These are phyloP conservation scores for Sinosuthora webbiana DNA, from an alignment of 2,113 vertebrate genomes.

Conservation along the genomic window DNA sequence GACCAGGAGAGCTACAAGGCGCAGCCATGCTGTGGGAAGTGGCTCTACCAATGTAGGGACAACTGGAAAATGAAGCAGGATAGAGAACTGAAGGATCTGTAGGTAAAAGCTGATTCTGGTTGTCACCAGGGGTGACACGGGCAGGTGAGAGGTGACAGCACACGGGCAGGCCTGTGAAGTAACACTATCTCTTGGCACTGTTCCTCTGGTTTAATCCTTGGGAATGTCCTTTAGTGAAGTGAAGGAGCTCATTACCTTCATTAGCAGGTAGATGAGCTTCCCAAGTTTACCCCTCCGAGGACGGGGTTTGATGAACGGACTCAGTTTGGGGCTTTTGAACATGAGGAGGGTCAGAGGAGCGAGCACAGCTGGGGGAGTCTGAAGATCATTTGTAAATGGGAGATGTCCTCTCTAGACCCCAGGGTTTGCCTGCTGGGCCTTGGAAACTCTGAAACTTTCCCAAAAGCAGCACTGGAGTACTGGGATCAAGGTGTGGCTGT, in stretches of 20 bases:
- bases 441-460: rapidly evolving
- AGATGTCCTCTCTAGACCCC: not conserved
- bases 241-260: not conserved
- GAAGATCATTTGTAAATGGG: not conserved
- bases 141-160: not conserved
- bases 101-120: not conserved
- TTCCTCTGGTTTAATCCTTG: not conserved
- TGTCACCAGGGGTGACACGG: rapidly evolving
- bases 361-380: not conserved
- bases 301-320: not conserved
- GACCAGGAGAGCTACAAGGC: not conserved
- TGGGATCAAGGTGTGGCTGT: not conserved
- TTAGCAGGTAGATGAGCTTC: not conserved
- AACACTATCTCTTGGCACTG: not conserved
- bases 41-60: rapidly evolving
- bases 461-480: rapidly evolving
- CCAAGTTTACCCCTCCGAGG: not conserved
- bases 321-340: not conserved
- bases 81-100: not conserved
- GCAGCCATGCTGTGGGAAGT: rapidly evolving
- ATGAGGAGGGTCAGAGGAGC: not conserved
- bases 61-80: not conserved
- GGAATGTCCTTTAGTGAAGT: not conserved
- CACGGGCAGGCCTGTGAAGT: rapidly evolving
- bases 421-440: not conserved